phyloP scores from a whole-genome alignment of 2,888 invertebrate genomes.

The Conops quadrifasciatus region DNA sequence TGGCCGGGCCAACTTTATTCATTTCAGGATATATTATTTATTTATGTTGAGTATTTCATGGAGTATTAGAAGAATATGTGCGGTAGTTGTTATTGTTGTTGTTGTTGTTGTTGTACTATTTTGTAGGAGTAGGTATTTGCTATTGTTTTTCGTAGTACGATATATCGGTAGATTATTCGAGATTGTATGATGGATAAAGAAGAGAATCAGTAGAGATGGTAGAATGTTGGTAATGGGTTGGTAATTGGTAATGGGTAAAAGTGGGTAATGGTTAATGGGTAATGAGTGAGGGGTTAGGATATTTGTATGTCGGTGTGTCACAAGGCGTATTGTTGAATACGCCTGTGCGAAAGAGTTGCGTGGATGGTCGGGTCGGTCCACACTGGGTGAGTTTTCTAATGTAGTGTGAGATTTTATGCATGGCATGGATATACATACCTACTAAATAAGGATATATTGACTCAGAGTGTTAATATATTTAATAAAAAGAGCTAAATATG shows the following conservation, averaged over 20 bases:
- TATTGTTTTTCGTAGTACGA: background rate
- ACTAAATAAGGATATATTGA: no score
- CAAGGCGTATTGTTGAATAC: no score
- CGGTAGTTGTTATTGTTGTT: conserved; percentile 27
- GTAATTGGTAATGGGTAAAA: no score
- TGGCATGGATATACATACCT: conserved; percentile 1
- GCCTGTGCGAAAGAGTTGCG: no score
- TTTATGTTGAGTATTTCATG: conserved; percentile 18
- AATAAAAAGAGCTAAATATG: no score
- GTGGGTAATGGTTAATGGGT: no score
- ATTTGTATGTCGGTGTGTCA: no score
- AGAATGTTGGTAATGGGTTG: conserved; percentile 5
- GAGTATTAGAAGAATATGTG: conserved; percentile 18
- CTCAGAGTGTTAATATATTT: conserved; percentile 9
- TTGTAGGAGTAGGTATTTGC: background rate
- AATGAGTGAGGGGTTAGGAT: no score
- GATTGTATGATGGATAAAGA: no score
- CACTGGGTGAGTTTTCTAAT: background rate
- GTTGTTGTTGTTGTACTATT: conserved; percentile 28
- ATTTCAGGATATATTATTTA: conserved; percentile 31
- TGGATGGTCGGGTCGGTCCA: background rate
- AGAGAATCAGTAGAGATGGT: no score
- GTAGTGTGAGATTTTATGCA: conserved; percentile 15
- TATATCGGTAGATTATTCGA: no score
- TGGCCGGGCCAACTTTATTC: conserved; percentile 12